Evolutionary conservation across 2,888 invertebrate genomes (phyloP).

Genomic region (Eupithecia subfuscata): DNA sequence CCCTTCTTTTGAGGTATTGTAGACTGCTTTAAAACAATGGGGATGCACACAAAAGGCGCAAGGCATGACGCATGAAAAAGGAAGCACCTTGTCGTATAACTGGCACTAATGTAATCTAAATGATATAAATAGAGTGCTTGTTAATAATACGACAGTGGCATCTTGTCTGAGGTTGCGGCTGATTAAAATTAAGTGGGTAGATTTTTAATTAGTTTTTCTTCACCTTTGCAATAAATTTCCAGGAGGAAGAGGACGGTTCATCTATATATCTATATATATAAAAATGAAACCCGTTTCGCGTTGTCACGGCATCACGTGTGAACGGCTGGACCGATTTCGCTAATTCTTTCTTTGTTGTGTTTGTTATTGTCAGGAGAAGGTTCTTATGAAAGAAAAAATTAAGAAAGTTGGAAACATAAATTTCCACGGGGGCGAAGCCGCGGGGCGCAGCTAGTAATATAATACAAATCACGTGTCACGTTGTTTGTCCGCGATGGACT

Average conservation of each 20-base stretch:
- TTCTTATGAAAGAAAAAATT: too few relatives aligned
- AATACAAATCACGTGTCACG: too few relatives aligned
- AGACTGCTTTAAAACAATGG: conserved; percentile 57
- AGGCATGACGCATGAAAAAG: conserved; percentile 47
- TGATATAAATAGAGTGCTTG: conserved; percentile 54
- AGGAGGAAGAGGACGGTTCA: not conserved
- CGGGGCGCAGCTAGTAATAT: too few relatives aligned
- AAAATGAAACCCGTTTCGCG: too few relatives aligned
- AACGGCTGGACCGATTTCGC: too few relatives aligned
- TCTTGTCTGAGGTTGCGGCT: conserved; percentile 8
- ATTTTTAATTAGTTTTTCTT: not conserved
- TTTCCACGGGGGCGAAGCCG: too few relatives aligned
- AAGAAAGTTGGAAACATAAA: too few relatives aligned
- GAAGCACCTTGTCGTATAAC: conserved; percentile 49
- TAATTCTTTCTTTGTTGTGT: too few relatives aligned
- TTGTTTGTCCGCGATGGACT: too few relatives aligned
- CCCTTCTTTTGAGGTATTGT: conserved; percentile 57
- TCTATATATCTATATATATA: too few relatives aligned
- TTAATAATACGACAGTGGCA: conserved; percentile 43
- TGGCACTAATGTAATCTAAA: conserved; percentile 43
- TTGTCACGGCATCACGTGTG: too few relatives aligned
- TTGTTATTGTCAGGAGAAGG: too few relatives aligned
- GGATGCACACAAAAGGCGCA: conserved; percentile 48
- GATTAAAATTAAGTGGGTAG: not conserved
- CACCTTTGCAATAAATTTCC: not conserved